Evolutionary conservation across 2,888 invertebrate species (phyloP), one percentile per base, ranked within the genome.

Genomic region (Parthenolecanium corni): DNA sequence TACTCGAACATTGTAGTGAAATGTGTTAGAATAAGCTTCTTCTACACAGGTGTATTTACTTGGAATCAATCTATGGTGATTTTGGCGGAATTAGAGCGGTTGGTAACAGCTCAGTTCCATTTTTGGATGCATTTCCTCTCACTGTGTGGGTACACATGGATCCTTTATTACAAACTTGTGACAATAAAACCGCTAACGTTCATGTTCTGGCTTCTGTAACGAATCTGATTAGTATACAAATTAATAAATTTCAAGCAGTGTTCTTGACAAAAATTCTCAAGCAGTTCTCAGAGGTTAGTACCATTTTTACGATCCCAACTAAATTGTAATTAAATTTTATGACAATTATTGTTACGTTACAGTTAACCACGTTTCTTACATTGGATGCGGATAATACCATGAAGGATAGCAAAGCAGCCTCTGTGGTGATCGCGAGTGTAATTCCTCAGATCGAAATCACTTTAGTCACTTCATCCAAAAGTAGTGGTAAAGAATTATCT

Each of bases 1-100:
- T 25, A 1, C 31, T 25, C 25, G 6, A n/a, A 44, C 6, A 16
- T 52, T 31, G 11, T 31, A 25, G 1, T 31, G 38, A 18, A 9
- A 51, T 16, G 20, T 16, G 6, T 14, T 16, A 16, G 14, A 31
- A 18, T 2, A 36, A 53, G 16, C 12, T 53, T 18, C 31, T 23
- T 51, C 23, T 21, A 40, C 16, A n/a, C 21, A 70, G 69, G 88
- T 90, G 88, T 72, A 80, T 89, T 14, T 80, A 83, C 69, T 78
- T 89, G 46, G 94, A 95, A 72, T 94, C 95, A 0, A 79, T 93
- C 57, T 95, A 94, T 93, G 85, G 87, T 12, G 95, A 95, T 74
- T 94, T 94, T 73, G 79, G 84, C 66, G 92, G 91, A 5, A 87
- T 88, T 1, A 79, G 87, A 25, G 87, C 89, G 0, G 78, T 82